Conservation (phyloP, 2,113 vertebrate species). For the Gymnorhina tibicen region DNA sequence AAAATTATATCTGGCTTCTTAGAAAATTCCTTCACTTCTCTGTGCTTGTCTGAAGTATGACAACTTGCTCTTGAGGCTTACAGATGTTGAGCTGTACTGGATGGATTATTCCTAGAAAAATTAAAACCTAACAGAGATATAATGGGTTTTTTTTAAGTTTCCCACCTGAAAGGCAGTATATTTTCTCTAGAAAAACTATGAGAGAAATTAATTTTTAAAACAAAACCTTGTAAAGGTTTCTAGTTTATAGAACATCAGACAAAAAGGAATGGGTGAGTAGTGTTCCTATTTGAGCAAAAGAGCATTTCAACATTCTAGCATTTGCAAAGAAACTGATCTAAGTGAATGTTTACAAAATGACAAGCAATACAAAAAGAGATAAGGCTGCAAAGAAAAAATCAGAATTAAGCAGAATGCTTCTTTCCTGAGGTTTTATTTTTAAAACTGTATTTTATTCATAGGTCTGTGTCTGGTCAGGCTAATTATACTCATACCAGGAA, state of each 20-base stretch:
- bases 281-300: neutral
- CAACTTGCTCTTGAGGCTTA: neutral
- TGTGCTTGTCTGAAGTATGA: neutral
- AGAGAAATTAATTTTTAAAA: neutral
- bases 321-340: neutral
- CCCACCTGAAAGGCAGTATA: neutral
- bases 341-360: neutral
- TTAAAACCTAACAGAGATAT: neutral
- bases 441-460: neutral
- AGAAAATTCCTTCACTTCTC: constrained; percentile 28
- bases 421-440: neutral
- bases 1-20: constrained; percentile 18
- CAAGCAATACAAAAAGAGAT: neutral
- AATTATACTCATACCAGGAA: neutral
- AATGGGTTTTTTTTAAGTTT: neutral
- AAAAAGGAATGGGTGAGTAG: neutral
- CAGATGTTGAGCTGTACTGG: neutral
- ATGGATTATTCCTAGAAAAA: constrained; percentile 8
- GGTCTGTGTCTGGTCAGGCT: neutral
- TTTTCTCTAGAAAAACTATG: neutral
- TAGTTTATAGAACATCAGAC: neutral
- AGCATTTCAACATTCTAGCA: neutral
- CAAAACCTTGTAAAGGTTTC: neutral
- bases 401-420: neutral
- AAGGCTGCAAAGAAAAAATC: neutral